Evolutionary conservation across 2,888 invertebrate genomes (phyloP).

Genomic region (Rotaria macrura): DNA sequence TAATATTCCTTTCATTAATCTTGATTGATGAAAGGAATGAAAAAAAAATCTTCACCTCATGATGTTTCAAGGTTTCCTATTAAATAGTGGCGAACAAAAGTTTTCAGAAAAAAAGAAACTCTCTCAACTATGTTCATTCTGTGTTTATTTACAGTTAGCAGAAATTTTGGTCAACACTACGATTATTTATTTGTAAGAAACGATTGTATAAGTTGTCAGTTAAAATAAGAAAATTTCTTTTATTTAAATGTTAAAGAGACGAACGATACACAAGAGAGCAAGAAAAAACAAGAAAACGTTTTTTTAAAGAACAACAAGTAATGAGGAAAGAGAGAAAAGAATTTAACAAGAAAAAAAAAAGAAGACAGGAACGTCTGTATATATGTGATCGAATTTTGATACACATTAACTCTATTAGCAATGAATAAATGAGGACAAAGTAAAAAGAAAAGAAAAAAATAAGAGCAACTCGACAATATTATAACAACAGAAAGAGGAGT

Average conservation of each 20-base stretch:
- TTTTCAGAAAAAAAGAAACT: too few relatives aligned
- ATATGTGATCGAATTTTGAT: neutral
- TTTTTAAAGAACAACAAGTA: neutral
- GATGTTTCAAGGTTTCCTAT: too few relatives aligned
- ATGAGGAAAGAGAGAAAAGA: neutral
- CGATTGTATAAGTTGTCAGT: neutral
- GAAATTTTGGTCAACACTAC: too few relatives aligned
- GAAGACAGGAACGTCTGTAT: neutral
- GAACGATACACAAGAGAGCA: neutral
- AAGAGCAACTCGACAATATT: neutral
- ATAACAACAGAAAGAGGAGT: neutral
- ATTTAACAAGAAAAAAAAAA: neutral
- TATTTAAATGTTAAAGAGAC: neutral
- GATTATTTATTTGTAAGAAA: too few relatives aligned
- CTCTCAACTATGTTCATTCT: too few relatives aligned
- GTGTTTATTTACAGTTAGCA: too few relatives aligned
- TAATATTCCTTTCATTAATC: too few relatives aligned
- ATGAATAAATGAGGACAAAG: neutral
- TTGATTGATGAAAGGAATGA: too few relatives aligned
- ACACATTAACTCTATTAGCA: neutral
- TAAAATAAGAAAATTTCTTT: conserved; percentile 3
- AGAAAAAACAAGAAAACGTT: neutral
- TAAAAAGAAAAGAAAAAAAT: neutral
- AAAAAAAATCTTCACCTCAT: too few relatives aligned
- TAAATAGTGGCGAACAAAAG: too few relatives aligned